A percentile compares a stretch with the other conserved stretches of the same genome.
These are phyloP conservation scores for Chrysomela aeneicollis DNA, from an alignment of 2,888 invertebrate species.

Conservation along the genomic window DNA sequence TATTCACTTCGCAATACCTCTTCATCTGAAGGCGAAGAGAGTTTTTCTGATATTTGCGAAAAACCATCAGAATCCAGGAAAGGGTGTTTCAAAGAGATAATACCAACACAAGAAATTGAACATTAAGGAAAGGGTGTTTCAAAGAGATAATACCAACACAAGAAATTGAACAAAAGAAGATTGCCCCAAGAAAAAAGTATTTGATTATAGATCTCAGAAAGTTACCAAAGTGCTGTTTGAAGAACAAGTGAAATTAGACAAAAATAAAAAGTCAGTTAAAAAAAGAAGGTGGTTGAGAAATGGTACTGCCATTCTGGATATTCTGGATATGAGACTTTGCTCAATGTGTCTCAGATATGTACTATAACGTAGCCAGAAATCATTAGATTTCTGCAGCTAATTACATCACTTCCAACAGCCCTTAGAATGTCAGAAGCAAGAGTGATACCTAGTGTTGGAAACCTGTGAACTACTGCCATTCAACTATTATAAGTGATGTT, in stretches of 20 bases:
- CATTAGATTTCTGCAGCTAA: too few relatives aligned
- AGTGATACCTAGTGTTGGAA: too few relatives aligned
- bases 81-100: neutral
- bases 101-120: conserved; percentile 1
- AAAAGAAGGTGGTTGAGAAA: conserved; percentile 8
- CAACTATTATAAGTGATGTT: too few relatives aligned
- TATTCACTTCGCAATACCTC: neutral
- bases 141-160: neutral
- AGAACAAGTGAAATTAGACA: neutral
- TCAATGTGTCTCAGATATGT: conserved; percentile 16
- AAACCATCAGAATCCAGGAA: too few relatives aligned
- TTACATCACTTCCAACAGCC: too few relatives aligned
- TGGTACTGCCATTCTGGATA: neutral
- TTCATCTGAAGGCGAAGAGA: too few relatives aligned
- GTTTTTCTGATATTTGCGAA: neutral
- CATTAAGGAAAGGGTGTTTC: neutral
- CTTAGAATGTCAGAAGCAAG: too few relatives aligned
- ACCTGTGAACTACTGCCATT: too few relatives aligned
- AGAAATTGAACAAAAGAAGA: conserved; percentile 5
- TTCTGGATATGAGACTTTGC: conserved; percentile 9
- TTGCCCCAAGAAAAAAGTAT: conserved; percentile 3
- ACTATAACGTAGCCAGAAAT: too few relatives aligned
- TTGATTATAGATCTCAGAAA: conserved; percentile 10
- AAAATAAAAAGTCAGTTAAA: neutral
- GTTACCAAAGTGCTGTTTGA: conserved; percentile 17